phyloP scores from a whole-genome alignment of 2,888 invertebrate genomes.

The Melinopterus prodromus region DNA sequence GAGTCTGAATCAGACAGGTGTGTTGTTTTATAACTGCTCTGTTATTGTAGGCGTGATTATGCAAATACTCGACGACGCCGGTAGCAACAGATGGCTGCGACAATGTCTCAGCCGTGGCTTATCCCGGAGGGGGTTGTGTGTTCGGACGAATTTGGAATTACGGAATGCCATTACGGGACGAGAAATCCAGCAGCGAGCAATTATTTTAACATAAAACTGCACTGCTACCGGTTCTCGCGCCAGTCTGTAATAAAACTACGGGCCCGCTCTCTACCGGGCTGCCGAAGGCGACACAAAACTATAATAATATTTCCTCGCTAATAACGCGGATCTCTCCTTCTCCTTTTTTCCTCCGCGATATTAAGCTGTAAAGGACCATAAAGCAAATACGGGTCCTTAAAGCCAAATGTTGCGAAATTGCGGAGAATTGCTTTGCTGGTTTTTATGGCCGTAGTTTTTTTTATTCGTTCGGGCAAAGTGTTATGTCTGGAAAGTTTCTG shows the following conservation, averaged over 20 bases:
- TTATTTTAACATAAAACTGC: slow-evolving; percentile 12
- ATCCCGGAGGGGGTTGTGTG: not conserved
- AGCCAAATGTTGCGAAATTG: slow-evolving; percentile 51
- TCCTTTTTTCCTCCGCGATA: slow-evolving; percentile 36
- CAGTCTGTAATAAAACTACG: slow-evolving; percentile 32
- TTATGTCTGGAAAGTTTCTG: slow-evolving; percentile 4
- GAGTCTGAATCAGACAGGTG: slow-evolving; percentile 34
- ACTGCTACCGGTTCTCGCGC: not conserved
- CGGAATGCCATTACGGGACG: slow-evolving; percentile 26
- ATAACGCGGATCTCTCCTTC: slow-evolving; percentile 35
- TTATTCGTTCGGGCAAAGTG: not conserved
- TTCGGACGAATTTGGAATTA: slow-evolving; percentile 37
- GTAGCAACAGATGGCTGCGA: slow-evolving; percentile 43
- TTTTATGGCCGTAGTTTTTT: slow-evolving; percentile 16
- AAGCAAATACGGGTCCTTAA: slow-evolving; percentile 52
- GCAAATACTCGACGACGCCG: slow-evolving; percentile 36
- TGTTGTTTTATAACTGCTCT: slow-evolving; percentile 36
- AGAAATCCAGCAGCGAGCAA: not conserved
- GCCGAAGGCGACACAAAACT: slow-evolving; percentile 32
- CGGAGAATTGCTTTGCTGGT: slow-evolving; percentile 40
- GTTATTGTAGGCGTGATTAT: slow-evolving; percentile 42
- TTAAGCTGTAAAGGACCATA: slow-evolving; percentile 49
- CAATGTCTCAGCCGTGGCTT: slow-evolving; percentile 37
- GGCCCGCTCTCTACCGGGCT: not conserved
- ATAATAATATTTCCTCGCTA: slow-evolving; percentile 46